Evolutionary conservation across 2,113 vertebrate species (phyloP).

Genomic region (Peromyscus maniculatus): DNA sequence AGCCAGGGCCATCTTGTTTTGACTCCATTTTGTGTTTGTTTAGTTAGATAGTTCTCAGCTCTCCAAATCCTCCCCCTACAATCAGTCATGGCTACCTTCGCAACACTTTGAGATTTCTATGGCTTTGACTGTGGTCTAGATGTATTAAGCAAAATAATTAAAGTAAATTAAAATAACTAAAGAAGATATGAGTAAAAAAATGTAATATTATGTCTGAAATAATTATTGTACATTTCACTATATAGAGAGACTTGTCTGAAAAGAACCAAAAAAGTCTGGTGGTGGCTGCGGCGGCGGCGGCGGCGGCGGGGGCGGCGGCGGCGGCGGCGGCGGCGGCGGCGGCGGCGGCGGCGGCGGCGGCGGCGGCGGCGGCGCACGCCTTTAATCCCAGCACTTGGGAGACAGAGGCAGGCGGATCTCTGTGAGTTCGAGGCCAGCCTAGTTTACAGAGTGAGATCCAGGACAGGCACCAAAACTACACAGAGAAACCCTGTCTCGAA

Average conservation of each 20-base stretch:
- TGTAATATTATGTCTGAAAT: background rate
- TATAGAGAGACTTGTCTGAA: background rate
- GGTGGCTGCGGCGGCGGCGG: too few species aligned
- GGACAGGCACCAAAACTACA: too few species aligned
- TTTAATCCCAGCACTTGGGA: too few species aligned
- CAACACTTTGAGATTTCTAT: background rate
- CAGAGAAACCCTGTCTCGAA: too few species aligned
- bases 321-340: too few species aligned
- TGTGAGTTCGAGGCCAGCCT: too few species aligned
- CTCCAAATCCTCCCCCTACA: accelerated
- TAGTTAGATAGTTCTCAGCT: background rate
- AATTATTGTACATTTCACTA: background rate
- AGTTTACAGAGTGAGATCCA: too few species aligned
- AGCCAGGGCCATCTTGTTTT: background rate
- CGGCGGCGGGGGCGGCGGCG: too few species aligned
- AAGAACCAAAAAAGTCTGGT: background rate
- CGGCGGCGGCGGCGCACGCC: too few species aligned
- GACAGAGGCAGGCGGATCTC: too few species aligned
- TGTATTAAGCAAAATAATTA: background rate
- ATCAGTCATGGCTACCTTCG: background rate
- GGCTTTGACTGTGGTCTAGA: background rate
- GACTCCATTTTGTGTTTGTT: background rate
- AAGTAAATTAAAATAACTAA: background rate
- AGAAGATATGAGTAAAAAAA: background rate
- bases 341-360: too few species aligned